Evolutionary conservation across 2,797 vertebrate species (phyloP).

Genomic region (Chrysocyon brachyurus): DNA sequence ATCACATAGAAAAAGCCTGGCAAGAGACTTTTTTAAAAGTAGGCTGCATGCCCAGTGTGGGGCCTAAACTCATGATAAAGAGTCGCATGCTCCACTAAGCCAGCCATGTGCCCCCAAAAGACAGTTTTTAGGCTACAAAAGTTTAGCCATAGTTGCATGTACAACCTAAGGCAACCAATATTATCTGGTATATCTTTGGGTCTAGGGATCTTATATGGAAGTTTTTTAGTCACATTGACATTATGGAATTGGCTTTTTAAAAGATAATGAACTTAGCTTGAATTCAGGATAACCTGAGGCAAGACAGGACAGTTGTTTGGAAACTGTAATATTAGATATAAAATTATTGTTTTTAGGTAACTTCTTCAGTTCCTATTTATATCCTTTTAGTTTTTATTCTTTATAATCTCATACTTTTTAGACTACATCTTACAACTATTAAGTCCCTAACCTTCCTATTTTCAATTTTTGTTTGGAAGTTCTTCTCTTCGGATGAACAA

Average conservation of each 20-base stretch:
- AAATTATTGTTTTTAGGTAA: conserved; percentile 30
- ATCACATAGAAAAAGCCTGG: conserved; percentile 26
- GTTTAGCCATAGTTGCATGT: not conserved
- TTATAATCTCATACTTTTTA: conserved; percentile 4
- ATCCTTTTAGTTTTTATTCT: not conserved
- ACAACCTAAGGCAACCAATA: not conserved
- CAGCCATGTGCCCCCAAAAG: not conserved
- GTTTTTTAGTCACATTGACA: not conserved
- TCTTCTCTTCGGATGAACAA: conserved; percentile 56
- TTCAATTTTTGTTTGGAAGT: conserved; percentile 41
- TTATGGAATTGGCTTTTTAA: conserved; percentile 30
- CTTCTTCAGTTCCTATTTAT: not conserved
- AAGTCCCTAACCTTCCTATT: not conserved
- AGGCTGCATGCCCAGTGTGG: not conserved
- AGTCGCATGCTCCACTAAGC: not conserved
- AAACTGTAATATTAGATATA: not conserved
- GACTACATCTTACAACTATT: not conserved
- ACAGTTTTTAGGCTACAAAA: not conserved
- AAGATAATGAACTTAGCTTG: conserved; percentile 40
- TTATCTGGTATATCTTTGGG: not conserved
- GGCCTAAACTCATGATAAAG: not conserved
- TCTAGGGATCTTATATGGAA: not conserved
- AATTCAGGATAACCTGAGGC: not conserved
- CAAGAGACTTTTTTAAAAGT: not conserved
- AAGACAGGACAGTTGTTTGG: conserved; percentile 19